Evolutionary conservation across 2,113 vertebrate species (phyloP), one percentile per base, ranked within the genome.

Genomic region (Passer montanus): DNA sequence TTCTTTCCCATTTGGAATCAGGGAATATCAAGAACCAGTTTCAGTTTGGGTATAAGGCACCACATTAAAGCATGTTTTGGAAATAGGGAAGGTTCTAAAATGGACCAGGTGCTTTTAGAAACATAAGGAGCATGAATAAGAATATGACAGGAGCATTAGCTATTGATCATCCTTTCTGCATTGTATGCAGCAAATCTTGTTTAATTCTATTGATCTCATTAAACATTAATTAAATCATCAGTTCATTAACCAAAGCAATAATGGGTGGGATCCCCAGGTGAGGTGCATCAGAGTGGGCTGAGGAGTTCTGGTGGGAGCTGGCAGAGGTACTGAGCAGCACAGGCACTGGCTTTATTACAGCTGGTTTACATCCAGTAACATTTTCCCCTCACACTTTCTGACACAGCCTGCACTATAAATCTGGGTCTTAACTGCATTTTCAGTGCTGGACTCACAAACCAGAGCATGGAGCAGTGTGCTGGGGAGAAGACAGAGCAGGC

Each of bases 1-100:
- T 49, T 4, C 7, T 58, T 68, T 67, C 30, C 55, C 1, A 1
- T 30, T 35, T 37, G 41, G 37, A 84, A 35, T 18, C 24, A n/a
- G 44, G 41, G 41, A 30, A 12, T 1, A 1, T 43, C 37, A 26
- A 4, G n/a, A 43, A 79, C 31, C 20, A 26, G 13, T 55, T 82
- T 55, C 47, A 84, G 24, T 72, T 50, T 15, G 13, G 56, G 26
- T 39, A 2, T 55, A 50, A 87, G 27, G 56, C 60, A 73, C 23
- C 43, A 21, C 33, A 31, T 79, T 33, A 75, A 58, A 69, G 23
- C 7, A 1, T 0, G 0, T 35, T 11, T 20, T 43, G 33, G 55
- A 66, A 77, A 53, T 10, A 35, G 46, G 22, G 59, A 82, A 64
- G 69, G 35, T 55, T 69, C 88, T 67, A 68, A 74, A 90, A 63